A percentile compares a stretch with the other conserved stretches of the same genome.
Evolutionary conservation across 2,797 vertebrate genomes (phyloP).

Genomic region (Neostethus bicornis): DNA sequence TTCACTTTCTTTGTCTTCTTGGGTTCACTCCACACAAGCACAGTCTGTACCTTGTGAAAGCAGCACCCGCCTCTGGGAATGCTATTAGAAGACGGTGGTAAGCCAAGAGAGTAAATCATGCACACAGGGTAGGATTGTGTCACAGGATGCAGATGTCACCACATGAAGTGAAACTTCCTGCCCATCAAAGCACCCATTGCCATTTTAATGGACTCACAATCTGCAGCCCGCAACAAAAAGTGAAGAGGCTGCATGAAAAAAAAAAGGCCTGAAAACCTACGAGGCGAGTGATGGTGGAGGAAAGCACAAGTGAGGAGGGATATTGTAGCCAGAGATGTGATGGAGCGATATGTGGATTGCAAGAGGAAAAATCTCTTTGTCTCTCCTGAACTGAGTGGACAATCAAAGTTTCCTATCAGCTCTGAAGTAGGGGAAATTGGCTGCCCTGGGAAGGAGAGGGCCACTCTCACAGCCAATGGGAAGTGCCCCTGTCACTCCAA

Average conservation of each 20-base stretch:
- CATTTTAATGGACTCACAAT: slow-evolving; percentile 69
- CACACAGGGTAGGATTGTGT: slow-evolving; percentile 50
- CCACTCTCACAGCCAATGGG: slow-evolving; percentile 83
- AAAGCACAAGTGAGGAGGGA: slow-evolving; percentile 48
- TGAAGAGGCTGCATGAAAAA: slow-evolving; percentile 52
- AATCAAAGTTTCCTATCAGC: slow-evolving; percentile 85
- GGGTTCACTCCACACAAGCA: slow-evolving; percentile 28
- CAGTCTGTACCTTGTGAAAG: slow-evolving; percentile 15
- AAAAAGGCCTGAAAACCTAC: slow-evolving; percentile 44
- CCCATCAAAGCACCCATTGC: slow-evolving; percentile 69
- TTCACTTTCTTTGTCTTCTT: slow-evolving; percentile 16
- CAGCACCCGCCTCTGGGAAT: slow-evolving; percentile 23
- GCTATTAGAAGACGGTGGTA: slow-evolving; percentile 47
- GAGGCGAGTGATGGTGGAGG: slow-evolving; percentile 36
- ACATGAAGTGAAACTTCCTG: slow-evolving; percentile 75
- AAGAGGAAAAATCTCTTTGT: slow-evolving; percentile 80
- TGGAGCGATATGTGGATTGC: slow-evolving; percentile 72
- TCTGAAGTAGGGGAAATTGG: slow-evolving; percentile 80
- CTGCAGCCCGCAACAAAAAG: slow-evolving; percentile 61
- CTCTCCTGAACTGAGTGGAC: slow-evolving; percentile 74
- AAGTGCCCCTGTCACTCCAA: slow-evolving; percentile 84
- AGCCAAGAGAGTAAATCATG: slow-evolving; percentile 57
- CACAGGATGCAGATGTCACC: slow-evolving; percentile 76
- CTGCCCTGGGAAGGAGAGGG: slow-evolving; percentile 83
- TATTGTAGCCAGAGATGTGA: slow-evolving; percentile 68